A percentile compares a stretch with the other conserved stretches of the same genome.
phyloP scores from a whole-genome alignment of 2,797 vertebrate species.

The Pseudocheirus occidentalis region DNA sequence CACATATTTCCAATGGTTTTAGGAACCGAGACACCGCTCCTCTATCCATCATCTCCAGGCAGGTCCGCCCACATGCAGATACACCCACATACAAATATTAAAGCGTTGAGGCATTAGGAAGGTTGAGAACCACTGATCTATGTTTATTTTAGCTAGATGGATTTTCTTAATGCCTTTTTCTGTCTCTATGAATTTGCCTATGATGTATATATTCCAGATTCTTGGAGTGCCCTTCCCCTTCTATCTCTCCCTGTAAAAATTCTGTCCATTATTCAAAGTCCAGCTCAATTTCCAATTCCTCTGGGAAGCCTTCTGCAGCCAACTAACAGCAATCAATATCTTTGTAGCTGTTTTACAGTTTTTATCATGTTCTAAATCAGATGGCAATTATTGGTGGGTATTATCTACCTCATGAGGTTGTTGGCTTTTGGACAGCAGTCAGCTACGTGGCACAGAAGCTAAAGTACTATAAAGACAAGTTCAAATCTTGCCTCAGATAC shows the following conservation, averaged over 20 bases:
- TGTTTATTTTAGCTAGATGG: neutral
- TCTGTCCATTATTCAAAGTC: neutral
- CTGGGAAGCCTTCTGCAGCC: neutral
- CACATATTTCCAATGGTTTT: no score
- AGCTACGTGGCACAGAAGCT: neutral
- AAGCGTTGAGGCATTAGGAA: no score
- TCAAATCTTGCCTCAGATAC: neutral
- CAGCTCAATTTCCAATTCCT: neutral
- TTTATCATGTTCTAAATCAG: neutral
- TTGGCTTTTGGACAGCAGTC: neutral
- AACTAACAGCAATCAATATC: neutral
- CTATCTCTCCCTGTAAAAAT: neutral
- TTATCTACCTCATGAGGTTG: neutral
- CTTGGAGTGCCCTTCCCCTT: neutral
- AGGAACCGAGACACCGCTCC: no score
- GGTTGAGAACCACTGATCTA: no score
- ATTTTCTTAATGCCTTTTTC: neutral
- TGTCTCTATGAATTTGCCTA: neutral
- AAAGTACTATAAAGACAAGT: neutral
- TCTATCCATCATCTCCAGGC: no score
- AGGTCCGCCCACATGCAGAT: no score
- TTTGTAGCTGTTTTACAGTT: neutral
- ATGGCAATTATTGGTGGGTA: neutral
- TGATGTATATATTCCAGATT: neutral
- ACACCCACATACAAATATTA: no score